These are phyloP conservation scores for Halocynthia roretzi DNA, from an alignment of 23 tunicate species.

Conservation along the genomic window DNA sequence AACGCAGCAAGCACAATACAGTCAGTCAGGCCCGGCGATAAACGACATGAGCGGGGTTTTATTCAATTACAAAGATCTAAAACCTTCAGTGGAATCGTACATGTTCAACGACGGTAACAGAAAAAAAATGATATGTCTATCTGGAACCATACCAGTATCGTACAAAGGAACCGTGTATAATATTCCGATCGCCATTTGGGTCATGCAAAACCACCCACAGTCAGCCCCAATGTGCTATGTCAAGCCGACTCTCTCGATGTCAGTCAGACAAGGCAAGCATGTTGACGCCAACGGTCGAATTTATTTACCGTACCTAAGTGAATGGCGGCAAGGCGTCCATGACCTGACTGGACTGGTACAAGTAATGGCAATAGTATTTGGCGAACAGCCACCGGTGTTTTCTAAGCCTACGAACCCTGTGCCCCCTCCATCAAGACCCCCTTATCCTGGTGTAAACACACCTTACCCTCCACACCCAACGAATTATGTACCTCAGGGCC, in stretches of 20 bases:
- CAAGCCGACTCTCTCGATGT: constrained; percentile 89
- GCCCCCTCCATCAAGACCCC: constrained; percentile 31
- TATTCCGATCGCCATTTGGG: constrained; percentile 87
- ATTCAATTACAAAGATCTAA: constrained; percentile 65
- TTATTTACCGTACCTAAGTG: constrained; percentile 90
- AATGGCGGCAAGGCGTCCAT: constrained; percentile 56
- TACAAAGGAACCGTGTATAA: constrained; percentile 79
- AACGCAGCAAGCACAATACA: too few species aligned
- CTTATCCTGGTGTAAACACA: constrained; percentile 32
- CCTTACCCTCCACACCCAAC: constrained; percentile 27
- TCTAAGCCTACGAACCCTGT: constrained; percentile 38
- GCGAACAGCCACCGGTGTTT: constrained; percentile 82
- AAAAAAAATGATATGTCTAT: constrained; percentile 45
- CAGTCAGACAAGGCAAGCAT: constrained; percentile 91
- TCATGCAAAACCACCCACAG: constrained; percentile 76
- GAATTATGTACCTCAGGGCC: constrained; percentile 57
- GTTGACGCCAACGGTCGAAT: constrained; percentile 92
- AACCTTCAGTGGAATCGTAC: constrained; percentile 53
- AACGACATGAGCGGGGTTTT: too few species aligned
- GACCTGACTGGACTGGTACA: constrained; percentile 67
- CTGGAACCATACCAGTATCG: constrained; percentile 87
- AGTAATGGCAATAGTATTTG: constrained; percentile 67
- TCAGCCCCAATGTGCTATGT: constrained; percentile 87
- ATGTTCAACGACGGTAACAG: constrained; percentile 68
- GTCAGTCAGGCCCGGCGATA: too few species aligned